These are phyloP conservation scores for Petroica traversi DNA, from an alignment of 2,113 vertebrate genomes.

Conservation along the genomic window DNA sequence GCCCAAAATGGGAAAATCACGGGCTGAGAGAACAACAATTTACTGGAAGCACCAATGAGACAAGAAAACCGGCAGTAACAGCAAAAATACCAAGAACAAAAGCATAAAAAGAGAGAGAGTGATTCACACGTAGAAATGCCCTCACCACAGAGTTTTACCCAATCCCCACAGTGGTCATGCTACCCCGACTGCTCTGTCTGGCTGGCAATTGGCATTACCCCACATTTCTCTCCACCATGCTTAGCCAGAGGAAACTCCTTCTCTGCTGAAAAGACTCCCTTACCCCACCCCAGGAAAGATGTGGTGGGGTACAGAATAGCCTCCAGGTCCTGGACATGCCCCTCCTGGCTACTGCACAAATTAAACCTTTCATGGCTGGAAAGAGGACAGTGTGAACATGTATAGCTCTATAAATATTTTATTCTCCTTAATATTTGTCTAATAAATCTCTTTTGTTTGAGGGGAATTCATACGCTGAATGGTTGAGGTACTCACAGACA, in stretches of 20 bases:
- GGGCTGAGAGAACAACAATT: not conserved
- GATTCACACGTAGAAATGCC: no score
- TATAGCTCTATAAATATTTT: not conserved
- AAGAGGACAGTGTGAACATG: not conserved
- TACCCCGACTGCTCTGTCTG: not conserved
- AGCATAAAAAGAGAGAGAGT: not conserved
- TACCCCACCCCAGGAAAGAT: not conserved
- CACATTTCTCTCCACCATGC: rapidly evolving
- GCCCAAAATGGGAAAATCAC: not conserved
- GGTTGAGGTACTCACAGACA: not conserved
- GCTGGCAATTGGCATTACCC: no score
- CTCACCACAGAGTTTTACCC: no score
- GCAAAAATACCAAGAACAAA: not conserved
- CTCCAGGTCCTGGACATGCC: not conserved
- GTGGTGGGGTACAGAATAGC: not conserved
- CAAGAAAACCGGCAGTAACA: not conserved
- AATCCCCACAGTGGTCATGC: no score
- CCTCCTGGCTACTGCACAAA: not conserved
- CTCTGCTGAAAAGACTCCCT: no score
- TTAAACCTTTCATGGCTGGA: not conserved
- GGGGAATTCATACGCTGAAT: not conserved
- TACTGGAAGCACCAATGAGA: not conserved
- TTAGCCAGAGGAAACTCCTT: not conserved
- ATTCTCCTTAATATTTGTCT: not conserved
- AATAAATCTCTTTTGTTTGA: not conserved